These are phyloP conservation scores for Syrrhaptes paradoxus DNA, from an alignment of 2,113 vertebrate genomes.

Conservation along the genomic window DNA sequence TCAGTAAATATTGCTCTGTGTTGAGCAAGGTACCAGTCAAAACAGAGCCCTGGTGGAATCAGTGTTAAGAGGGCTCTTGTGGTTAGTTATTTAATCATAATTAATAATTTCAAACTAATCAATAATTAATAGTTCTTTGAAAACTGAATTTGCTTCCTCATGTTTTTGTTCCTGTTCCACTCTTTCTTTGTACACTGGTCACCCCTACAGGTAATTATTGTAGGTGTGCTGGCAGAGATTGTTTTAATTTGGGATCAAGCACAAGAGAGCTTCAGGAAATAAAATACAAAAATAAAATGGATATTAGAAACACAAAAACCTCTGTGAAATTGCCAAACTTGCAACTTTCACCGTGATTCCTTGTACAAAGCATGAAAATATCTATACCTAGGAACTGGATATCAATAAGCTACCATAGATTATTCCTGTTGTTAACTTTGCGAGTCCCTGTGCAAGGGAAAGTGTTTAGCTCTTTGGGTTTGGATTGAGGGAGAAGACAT, in stretches of 20 bases:
- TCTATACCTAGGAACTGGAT: background rate
- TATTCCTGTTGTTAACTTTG: background rate
- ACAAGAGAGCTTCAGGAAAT: background rate
- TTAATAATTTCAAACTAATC: background rate
- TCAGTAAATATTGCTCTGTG: background rate
- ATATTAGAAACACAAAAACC: background rate
- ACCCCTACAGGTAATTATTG: too few species aligned
- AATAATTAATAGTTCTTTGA: background rate
- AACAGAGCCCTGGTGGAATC: background rate
- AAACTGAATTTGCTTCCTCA: background rate
- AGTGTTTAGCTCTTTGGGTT: background rate
- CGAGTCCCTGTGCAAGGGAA: background rate
- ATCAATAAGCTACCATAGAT: background rate
- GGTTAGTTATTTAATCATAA: background rate
- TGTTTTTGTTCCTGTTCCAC: background rate
- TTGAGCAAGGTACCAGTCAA: background rate
- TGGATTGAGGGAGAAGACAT: background rate
- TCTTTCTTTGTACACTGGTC: background rate
- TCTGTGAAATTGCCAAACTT: background rate
- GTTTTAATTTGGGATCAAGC: background rate
- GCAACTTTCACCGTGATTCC: background rate
- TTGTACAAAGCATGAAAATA: background rate
- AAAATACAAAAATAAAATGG: background rate
- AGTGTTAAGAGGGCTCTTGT: background rate
- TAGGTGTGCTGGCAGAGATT: background rate